Evolutionary conservation across 2,888 invertebrate genomes (phyloP).

Genomic region (Perithous albicinctus): DNA sequence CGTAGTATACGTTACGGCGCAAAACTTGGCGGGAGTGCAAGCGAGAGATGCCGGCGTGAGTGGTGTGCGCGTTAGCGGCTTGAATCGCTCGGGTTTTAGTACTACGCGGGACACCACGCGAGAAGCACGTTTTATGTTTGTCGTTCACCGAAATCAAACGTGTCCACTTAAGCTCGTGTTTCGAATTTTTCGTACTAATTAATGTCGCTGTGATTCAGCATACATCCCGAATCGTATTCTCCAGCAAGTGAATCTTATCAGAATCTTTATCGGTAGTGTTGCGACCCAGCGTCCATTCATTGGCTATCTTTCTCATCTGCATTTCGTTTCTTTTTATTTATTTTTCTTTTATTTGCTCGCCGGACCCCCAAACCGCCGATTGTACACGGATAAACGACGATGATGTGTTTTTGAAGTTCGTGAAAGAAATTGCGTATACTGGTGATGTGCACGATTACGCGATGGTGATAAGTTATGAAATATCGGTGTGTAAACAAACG

Average conservation of each 20-base stretch:
- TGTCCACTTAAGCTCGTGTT: conserved; percentile 17
- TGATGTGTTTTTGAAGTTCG: not conserved
- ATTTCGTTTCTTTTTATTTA: not conserved
- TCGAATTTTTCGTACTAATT: not conserved
- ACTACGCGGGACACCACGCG: conserved; percentile 77
- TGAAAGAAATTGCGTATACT: not conserved
- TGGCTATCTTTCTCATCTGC: not conserved
- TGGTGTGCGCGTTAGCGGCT: conserved; percentile 65
- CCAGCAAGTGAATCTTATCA: not conserved
- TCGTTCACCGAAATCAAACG: conserved; percentile 32
- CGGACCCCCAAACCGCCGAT: not conserved
- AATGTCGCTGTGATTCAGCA: no score
- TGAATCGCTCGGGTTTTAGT: conserved; percentile 71
- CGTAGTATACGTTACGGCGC: not conserved
- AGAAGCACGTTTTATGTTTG: conserved; percentile 70
- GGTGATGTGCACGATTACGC: not conserved
- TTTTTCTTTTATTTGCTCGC: conserved; percentile 1
- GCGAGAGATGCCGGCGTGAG: conserved; percentile 58
- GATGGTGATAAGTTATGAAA: not conserved
- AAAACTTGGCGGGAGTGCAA: conserved; percentile 51
- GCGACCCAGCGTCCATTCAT: not conserved
- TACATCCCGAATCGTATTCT: no score
- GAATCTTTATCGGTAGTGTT: not conserved
- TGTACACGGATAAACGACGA: conserved; percentile 17
- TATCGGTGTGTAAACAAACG: not conserved